phyloP scores from a whole-genome alignment of 2,113 vertebrate genomes.

The Himantopus leucocephalus region DNA sequence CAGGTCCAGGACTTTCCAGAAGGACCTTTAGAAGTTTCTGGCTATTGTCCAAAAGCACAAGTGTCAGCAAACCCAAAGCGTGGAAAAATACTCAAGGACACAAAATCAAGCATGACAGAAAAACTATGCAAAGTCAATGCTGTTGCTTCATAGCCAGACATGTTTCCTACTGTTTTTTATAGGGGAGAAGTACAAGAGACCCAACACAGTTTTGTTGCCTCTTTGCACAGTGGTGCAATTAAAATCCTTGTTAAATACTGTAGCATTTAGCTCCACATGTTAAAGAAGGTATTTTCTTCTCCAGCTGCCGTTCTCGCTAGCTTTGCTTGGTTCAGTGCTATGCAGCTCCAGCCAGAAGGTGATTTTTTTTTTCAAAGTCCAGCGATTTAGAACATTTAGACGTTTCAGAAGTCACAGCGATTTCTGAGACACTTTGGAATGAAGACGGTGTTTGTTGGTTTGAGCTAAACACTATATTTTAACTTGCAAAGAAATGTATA shows the following conservation, averaged over 20 bases:
- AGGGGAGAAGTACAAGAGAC: background rate
- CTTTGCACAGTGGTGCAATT: background rate
- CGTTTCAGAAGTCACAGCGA: background rate
- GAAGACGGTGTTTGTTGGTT: background rate
- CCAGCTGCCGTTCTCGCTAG: fast-evolving
- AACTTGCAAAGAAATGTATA: background rate
- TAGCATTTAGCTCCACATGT: background rate
- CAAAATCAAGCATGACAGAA: background rate
- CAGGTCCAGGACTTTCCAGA: background rate
- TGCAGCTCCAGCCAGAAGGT: background rate
- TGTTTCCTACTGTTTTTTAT: background rate
- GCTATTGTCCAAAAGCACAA: background rate
- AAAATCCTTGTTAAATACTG: background rate
- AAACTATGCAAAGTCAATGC: background rate
- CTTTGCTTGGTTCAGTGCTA: background rate
- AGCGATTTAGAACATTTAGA: background rate
- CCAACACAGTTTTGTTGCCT: background rate
- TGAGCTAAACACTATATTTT: background rate
- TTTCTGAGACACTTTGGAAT: background rate
- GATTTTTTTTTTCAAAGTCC: background rate
- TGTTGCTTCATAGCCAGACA: background rate
- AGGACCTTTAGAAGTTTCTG: background rate
- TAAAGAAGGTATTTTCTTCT: background rate
- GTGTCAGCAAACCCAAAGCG: background rate
- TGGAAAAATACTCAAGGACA: background rate